phyloP scores from a whole-genome alignment of 2,797 vertebrate genomes.

The Anguilla obscura region DNA sequence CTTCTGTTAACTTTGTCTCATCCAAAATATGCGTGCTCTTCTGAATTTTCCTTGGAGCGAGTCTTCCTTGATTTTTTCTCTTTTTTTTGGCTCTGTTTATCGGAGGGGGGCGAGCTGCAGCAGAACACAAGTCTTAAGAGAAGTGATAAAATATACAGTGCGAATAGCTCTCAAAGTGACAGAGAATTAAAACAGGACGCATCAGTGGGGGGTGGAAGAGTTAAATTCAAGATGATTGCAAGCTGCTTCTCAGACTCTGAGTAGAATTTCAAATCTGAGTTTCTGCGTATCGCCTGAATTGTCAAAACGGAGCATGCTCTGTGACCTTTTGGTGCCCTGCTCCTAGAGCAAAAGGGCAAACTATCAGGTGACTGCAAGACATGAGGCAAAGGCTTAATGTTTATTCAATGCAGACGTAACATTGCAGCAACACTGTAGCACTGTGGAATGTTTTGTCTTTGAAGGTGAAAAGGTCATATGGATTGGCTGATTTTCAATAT shows the following conservation, averaged over 20 bases:
- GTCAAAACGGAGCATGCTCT: background rate
- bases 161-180: conserved; percentile 82
- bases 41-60: conserved; percentile 70
- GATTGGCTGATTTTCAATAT: background rate
- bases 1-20: conserved; percentile 74
- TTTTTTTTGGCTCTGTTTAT: conserved; percentile 79
- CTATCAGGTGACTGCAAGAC: background rate
- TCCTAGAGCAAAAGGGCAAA: background rate
- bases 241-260: conserved; percentile 73
- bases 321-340: background rate
- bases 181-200: conserved; percentile 74
- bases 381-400: background rate
- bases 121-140: conserved; percentile 80
- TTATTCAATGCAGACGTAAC: background rate
- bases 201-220: conserved; percentile 60
- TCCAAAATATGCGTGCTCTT: conserved; percentile 68
- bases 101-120: conserved; percentile 76
- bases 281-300: background rate
- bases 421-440: background rate
- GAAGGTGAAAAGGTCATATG: background rate
- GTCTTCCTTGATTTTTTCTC: conserved; percentile 59
- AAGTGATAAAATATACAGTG: conserved; percentile 87
- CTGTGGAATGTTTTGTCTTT: background rate
- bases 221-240: conserved; percentile 67
- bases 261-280: conserved; percentile 38